Percentiles rank a stretch among this genome's conserved stretches.
phyloP scores from a whole-genome alignment of 2,113 vertebrate species.

The Dasyprocta punctata region DNA sequence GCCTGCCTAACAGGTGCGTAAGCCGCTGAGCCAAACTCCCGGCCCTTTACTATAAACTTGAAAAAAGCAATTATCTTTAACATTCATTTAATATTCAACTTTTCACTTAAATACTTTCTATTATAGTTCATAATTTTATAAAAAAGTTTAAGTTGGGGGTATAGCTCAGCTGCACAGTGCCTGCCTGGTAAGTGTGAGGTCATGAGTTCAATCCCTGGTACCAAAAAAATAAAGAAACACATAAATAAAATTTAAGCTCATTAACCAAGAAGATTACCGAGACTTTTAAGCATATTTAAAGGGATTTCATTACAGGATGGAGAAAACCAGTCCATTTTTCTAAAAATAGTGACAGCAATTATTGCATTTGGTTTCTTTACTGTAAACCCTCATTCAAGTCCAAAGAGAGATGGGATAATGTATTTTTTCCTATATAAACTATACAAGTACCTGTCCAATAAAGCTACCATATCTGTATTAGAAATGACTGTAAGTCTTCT shows the following conservation, averaged over 20 bases:
- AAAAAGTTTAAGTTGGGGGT: not conserved
- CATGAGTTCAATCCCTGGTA: too few relatives aligned
- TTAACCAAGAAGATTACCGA: not conserved
- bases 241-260: not conserved
- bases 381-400: conserved; percentile 6
- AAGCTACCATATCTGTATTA: not conserved
- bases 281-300: conserved; percentile 29
- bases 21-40: too few relatives aligned
- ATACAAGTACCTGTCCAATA: not conserved
- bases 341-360: conserved; percentile 1
- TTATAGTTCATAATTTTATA: not conserved
- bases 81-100: not conserved
- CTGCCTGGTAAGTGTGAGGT: too few relatives aligned
- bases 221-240: too few relatives aligned
- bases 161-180: too few relatives aligned
- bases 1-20: too few relatives aligned
- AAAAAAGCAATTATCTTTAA: not conserved
- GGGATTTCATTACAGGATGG: conserved; percentile 1
- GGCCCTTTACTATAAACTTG: conserved; percentile 27
- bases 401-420: not conserved
- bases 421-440: not conserved
- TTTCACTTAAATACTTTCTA: conserved; percentile 36
- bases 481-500: not conserved
- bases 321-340: not conserved
- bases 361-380: conserved; percentile 12